Evolutionary conservation across 2,113 vertebrate genomes (phyloP).

Genomic region (Eurystomus gularis): DNA sequence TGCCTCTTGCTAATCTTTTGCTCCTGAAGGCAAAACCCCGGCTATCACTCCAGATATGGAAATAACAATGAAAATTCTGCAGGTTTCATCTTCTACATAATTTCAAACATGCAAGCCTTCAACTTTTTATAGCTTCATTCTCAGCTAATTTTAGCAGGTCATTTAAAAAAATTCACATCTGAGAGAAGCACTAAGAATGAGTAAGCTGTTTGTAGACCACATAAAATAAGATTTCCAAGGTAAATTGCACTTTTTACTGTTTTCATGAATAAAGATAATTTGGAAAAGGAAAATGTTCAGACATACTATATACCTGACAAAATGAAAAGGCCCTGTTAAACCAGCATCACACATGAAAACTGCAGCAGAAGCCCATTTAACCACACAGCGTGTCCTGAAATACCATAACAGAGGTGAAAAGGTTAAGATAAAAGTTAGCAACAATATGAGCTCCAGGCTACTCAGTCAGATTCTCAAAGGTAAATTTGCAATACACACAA

Average conservation of each 20-base stretch:
- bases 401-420: background rate
- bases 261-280: background rate
- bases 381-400: background rate
- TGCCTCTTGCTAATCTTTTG: background rate
- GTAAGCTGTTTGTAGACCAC: background rate
- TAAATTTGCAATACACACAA: background rate
- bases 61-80: background rate
- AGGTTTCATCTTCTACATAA: slow-evolving; percentile 13
- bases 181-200: background rate
- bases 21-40: background rate
- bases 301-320: background rate
- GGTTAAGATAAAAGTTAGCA: background rate
- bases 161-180: background rate
- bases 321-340: background rate
- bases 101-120: background rate
- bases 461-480: background rate
- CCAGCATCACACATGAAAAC: background rate
- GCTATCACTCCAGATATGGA: background rate
- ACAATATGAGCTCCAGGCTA: background rate
- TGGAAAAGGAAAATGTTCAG: background rate
- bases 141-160: slow-evolving; percentile 40
- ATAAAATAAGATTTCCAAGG: background rate
- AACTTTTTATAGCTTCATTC: background rate
- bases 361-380: background rate
- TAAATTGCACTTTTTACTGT: background rate